A percentile compares a stretch with the other conserved stretches of the same genome.
Conservation (phyloP, 2,888 invertebrate genomes). For the Lycaena phlaeas region DNA sequence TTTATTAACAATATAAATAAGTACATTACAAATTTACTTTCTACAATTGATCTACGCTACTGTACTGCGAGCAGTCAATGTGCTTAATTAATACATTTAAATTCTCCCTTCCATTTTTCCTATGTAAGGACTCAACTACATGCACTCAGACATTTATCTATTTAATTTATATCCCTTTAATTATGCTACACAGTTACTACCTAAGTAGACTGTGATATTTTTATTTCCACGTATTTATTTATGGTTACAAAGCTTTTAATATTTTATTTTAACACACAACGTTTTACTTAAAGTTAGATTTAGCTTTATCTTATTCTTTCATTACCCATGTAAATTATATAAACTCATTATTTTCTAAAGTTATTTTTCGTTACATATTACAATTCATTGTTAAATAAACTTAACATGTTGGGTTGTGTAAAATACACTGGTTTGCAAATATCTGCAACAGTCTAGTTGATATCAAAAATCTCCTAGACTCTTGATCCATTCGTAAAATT, state of each 20-base stretch:
- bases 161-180: conserved; percentile 7
- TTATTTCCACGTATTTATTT: conserved; percentile 6
- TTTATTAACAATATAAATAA: conserved; percentile 74
- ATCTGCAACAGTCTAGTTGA: conserved; percentile 3
- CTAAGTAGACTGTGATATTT: conserved; percentile 5
- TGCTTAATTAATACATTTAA: conserved; percentile 44
- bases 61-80: conserved; percentile 69
- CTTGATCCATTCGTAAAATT: conserved; percentile 47
- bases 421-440: conserved; percentile 2
- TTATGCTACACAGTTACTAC: conserved; percentile 1
- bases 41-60: conserved; percentile 72
- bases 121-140: conserved; percentile 31
- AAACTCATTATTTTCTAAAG: neutral
- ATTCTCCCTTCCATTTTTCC: conserved; percentile 16
- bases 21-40: conserved; percentile 66
- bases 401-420: conserved; percentile 3
- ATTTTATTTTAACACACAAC: conserved; percentile 7
- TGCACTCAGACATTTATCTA: conserved; percentile 43
- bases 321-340: conserved; percentile 1
- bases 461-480: conserved; percentile 14
- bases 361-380: neutral
- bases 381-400: neutral
- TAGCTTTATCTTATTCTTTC: neutral
- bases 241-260: conserved; percentile 9
- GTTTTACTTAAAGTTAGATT: neutral